Base-by-base conservation (phyloP, 2,888 invertebrate species). In the Aporophyla lueneburgensis region DNA sequence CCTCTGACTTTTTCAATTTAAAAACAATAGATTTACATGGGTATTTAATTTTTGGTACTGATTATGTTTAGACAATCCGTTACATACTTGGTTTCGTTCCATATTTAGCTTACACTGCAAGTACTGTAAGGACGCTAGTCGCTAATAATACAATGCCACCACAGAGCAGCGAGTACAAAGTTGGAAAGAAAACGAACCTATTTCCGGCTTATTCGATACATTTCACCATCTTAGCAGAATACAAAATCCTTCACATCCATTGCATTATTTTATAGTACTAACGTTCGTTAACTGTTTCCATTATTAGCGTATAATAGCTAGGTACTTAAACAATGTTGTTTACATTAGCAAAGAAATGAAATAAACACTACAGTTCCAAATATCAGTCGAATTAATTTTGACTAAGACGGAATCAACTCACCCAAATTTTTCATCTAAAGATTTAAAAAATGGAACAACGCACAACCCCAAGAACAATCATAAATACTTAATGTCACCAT, bases 381-480 rank as follows among this genome's bases (percentile, higher is more conserved):
- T 91, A 90, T 93, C 93, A 93, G 92, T 93, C 94, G 92, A 93
- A 93, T 91, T 71, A 92, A 92, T 93, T 92, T 94, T 92, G 93
- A 92, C 91, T 91, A 92, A 93, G 94, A 96, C 94, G 94, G 95
- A 94, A 93, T 93, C 89, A 93, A 93, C 91, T 93, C 92, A 91
- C 91, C 85, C 92, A 92, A 90, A 90, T 81, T 78, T 59, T 80
- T 79, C 24, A 84, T 84, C 66, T 89, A 91, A 90, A 90, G 85
- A 86, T 90, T 92, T 91, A 90, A 81, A 91, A 90, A 93, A 90
- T 91, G 91, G 88, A 93, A 92, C 87, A 94, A 93, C 92, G 91
- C 96, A 96, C 96, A 96, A 96, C 96, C 95, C 90, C 91, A 88
- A 91, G 91, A 93, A 91, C 90, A 86, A 92, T 93, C 89, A 90